phyloP scores from a whole-genome alignment of 2,888 invertebrate species.

The Parelbella ahira region DNA sequence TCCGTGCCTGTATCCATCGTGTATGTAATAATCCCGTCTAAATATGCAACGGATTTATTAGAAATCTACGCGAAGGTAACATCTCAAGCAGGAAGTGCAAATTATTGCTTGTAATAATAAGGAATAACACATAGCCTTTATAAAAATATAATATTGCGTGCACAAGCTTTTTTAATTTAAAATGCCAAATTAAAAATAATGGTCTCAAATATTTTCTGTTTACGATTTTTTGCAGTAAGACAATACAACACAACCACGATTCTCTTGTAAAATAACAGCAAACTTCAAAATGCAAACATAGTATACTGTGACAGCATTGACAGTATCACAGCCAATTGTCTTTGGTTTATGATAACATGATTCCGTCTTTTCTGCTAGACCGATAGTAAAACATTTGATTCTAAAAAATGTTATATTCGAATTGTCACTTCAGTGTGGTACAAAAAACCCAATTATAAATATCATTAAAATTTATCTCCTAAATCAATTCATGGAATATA shows the following conservation, averaged over 20 bases:
- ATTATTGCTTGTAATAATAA: constrained; percentile 33
- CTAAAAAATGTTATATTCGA: no score
- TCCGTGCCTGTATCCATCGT: constrained; percentile 82
- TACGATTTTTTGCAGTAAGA: constrained; percentile 1
- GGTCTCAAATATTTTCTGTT: constrained; percentile 9
- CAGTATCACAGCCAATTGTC: no score
- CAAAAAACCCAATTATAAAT: no score
- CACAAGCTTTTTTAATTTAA: not conserved
- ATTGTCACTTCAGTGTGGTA: no score
- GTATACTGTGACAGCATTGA: no score
- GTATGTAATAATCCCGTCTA: constrained; percentile 18
- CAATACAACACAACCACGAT: constrained; percentile 9
- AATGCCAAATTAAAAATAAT: not conserved
- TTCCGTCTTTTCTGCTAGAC: no score
- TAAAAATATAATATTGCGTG: not conserved
- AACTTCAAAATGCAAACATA: no score
- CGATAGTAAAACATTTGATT: no score
- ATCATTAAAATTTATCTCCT: no score
- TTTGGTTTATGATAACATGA: no score
- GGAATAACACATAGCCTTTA: constrained; percentile 2
- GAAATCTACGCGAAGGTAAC: constrained; percentile 43
- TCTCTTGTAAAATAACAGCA: not conserved
- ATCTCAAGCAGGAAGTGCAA: constrained; percentile 68
- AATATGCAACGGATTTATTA: constrained; percentile 33
- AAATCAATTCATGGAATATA: no score